A percentile compares a stretch with the other conserved stretches of the same genome.
Conservation (phyloP, 1,140 invertebrate genomes). For the Hycleus phaleratus region DNA sequence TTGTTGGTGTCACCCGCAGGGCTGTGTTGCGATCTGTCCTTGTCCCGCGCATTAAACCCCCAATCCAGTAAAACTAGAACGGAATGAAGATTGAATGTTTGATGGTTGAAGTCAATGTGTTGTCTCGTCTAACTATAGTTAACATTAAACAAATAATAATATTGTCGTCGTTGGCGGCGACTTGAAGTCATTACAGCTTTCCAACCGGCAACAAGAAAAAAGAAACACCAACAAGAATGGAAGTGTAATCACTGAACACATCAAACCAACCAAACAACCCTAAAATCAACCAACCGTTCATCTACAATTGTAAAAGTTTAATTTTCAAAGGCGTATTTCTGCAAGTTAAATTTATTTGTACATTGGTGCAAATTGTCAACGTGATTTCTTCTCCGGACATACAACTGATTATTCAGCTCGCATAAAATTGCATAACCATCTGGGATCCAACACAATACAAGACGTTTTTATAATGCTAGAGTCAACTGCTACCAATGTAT, state of each 20-base stretch:
- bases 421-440: no score
- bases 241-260: slow-evolving; percentile 1
- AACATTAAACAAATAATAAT: slow-evolving; percentile 13
- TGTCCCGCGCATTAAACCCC: neutral
- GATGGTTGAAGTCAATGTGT: neutral
- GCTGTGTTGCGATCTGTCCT: slow-evolving; percentile 6
- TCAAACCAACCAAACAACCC: no score
- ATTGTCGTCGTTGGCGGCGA: slow-evolving; percentile 3
- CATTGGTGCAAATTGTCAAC: no score
- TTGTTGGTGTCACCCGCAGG: slow-evolving; percentile 12
- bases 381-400: no score
- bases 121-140: neutral
- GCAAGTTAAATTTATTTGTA: slow-evolving; percentile 6
- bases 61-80: slow-evolving; percentile 7
- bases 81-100: slow-evolving; percentile 11
- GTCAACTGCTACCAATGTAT: no score
- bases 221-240: slow-evolving; percentile 1
- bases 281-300: slow-evolving; percentile 10
- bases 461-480: no score
- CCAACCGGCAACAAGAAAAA: neutral
- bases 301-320: slow-evolving; percentile 9
- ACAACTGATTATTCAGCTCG: no score
- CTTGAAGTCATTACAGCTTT: slow-evolving; percentile 7
- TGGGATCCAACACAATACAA: no score
- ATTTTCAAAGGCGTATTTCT: slow-evolving; percentile 13